Evolutionary conservation across 2,113 vertebrate genomes (phyloP), one percentile per base, ranked within the genome.

Genomic region (Anhinga anhinga): DNA sequence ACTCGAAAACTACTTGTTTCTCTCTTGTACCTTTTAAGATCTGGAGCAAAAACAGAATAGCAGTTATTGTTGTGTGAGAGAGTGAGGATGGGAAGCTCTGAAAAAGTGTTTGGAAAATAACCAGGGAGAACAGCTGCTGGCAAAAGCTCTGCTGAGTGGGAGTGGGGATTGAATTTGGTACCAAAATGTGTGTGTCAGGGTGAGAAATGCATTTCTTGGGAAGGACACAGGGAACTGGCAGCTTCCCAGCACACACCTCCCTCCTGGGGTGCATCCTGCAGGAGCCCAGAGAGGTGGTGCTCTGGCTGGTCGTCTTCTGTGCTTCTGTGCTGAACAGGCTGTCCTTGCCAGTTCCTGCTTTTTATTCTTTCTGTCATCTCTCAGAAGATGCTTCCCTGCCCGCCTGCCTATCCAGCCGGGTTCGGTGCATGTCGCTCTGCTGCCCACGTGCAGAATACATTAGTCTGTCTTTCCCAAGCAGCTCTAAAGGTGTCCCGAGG

Each of bases 361-460:
- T 82, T 87, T 47, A 50, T 52, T 95, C n/a, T 49, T 78, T 82
- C n/a, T 77, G 52, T 62, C 12, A 2, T 62, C 40, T 50, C 65
- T 62, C 40, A 61, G 52, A 70, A 66, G 52, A 44, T 71, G 40
- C 30, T 61, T 77, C 23, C 53, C 42, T 62, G 23, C 45, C 70
- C 0, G 2, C 21, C 47, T 82, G 42, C 66, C 20, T 63, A 5
- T 58, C 66, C 65, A 10, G 47, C 66, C 2, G 4, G 36, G 29
- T 38, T 66, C 0, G 2, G 29, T 61, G 44, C 26, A 4, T 7
- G 30, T 45, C 2, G 1, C 59, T 42, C 22, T 0, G 0, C 53
- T 79, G 82, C 72, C 44, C n/a, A 22, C 2, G 3, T 74, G 55
- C 38, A 38, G n/a, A 83, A 63, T 47, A 42, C 7, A 3, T 58